Evolutionary conservation across 2,113 vertebrate species (phyloP), one percentile per base, ranked within the genome.

Genomic region (Chrysemys picta): DNA sequence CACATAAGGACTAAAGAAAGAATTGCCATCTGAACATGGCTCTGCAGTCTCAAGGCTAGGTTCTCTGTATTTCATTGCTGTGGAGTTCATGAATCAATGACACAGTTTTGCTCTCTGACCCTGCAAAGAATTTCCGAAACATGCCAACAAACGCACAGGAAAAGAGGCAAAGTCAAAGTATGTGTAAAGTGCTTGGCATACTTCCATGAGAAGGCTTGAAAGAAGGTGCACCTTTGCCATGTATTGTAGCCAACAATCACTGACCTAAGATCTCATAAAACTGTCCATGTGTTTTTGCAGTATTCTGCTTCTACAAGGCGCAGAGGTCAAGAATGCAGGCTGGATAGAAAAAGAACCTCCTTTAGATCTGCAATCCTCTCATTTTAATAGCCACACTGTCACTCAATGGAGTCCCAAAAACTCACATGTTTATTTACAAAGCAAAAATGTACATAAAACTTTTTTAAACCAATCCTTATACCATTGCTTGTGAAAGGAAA

Each of bases 71-170:
- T 19, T 84, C 84, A 56, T 81, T 88, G 81, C 0, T 0, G 76
- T 10, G 0, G 1, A 95, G 87, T 90, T 95, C 91, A 54, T 84
- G 75, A 62, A 84, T 95, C 53, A 9, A 1, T 0, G 56, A 96
- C 89, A 97, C 82, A 90, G 69, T 80, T 87, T 92, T 96, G 87
- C 90, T 91, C 90, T 85, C 78, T 82, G 91, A 92, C 78, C 78
- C 80, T 11, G 1, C 72, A 82, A 52, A 53, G 56, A 87, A 80
- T 69, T 89, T 81, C 27, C 76, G 16, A 72, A 65, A 6, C 17
- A 92, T 80, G 52, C 81, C 88, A 93, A 78, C 78, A 90, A 85
- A 92, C 47, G 53, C 11, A 16, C 54, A 81, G 86, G 83, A 87
- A 49, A 50, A 84, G 82, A 31, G 45, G 50, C 85, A 83, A 91